A percentile compares a stretch with the other conserved stretches of the same genome.
These are phyloP conservation scores for Dendrophyllia cribrosa DNA, from an alignment of 64 coral and sea anemone species.

Conservation along the genomic window DNA sequence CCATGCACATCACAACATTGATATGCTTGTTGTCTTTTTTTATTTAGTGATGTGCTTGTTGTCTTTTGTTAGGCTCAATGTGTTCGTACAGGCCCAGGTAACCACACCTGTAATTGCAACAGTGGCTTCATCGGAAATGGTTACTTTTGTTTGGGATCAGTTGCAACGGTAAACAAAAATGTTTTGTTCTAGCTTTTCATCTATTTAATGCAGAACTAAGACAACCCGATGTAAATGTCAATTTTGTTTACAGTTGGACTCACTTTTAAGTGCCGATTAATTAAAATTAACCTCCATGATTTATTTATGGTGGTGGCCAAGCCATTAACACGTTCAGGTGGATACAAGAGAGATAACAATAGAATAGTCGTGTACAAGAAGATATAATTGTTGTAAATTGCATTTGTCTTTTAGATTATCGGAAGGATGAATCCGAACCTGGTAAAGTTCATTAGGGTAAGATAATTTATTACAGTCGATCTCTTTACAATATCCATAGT, in stretches of 20 bases:
- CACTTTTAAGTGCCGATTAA: too few species aligned
- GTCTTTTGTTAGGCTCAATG: constrained; percentile 28
- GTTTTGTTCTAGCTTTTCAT: neutral
- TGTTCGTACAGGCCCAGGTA: constrained; percentile 45
- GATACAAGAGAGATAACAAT: too few species aligned
- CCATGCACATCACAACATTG: too few species aligned
- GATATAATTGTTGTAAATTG: neutral
- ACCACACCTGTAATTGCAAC: constrained; percentile 48
- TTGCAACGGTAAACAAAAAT: constrained; percentile 33
- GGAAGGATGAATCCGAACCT: constrained; percentile 22
- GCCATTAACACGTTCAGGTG: too few species aligned
- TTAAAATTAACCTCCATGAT: neutral
- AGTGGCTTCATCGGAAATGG: constrained; percentile 66
- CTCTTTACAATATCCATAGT: neutral
- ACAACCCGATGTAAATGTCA: neutral
- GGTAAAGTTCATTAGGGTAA: constrained; percentile 24
- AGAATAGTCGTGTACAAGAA: too few species aligned
- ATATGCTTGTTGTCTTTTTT: too few species aligned
- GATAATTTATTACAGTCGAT: neutral
- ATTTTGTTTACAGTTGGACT: neutral
- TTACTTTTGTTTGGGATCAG: constrained; percentile 54
- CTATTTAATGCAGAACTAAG: too few species aligned
- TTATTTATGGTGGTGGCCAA: neutral
- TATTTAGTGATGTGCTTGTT: neutral
- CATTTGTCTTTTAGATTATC: constrained; percentile 2